A percentile compares a stretch with the other conserved stretches of the same genome.
These are phyloP conservation scores for Thalassaphorura encarpata DNA, from an alignment of 1,140 invertebrate genomes.

Conservation along the genomic window DNA sequence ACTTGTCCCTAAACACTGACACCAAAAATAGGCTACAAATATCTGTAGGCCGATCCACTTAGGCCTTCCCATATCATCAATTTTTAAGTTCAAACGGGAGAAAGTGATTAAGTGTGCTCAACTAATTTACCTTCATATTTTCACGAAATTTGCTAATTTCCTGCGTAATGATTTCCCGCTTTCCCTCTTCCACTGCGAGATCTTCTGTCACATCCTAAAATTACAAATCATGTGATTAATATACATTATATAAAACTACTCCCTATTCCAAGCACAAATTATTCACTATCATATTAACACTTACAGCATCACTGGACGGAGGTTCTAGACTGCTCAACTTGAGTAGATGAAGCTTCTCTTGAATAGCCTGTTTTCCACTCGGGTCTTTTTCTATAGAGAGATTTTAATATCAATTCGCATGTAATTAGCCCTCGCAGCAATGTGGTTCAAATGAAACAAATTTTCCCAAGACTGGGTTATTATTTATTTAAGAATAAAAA, in stretches of 20 bases:
- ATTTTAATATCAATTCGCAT: background rate
- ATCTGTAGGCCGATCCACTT: too few species aligned
- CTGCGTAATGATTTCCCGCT: slow-evolving; percentile 76
- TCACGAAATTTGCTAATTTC: slow-evolving; percentile 96
- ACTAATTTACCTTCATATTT: slow-evolving; percentile 77
- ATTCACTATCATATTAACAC: too few species aligned
- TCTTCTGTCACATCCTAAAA: slow-evolving; percentile 52
- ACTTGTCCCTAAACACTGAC: too few species aligned
- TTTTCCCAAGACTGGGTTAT: too few species aligned
- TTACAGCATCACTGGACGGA: slow-evolving; percentile 5
- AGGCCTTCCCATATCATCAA: background rate
- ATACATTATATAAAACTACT: background rate
- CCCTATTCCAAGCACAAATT: too few species aligned
- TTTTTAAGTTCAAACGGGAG: too few species aligned
- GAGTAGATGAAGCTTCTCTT: slow-evolving; percentile 31
- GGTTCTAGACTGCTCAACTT: slow-evolving; percentile 30
- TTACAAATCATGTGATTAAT: slow-evolving; percentile 5
- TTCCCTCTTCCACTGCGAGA: slow-evolving; percentile 86
- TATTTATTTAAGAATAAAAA: background rate
- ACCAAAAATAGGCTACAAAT: too few species aligned
- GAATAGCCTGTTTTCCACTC: slow-evolving; percentile 23
- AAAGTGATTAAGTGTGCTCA: background rate
- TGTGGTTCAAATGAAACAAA: too few species aligned
- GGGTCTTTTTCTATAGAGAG: slow-evolving; percentile 25
- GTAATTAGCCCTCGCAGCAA: too few species aligned